Percentiles rank a stretch among this genome's conserved stretches.
Evolutionary conservation across 2,888 invertebrate genomes (phyloP).

Genomic region (Campaea margaritaria): DNA sequence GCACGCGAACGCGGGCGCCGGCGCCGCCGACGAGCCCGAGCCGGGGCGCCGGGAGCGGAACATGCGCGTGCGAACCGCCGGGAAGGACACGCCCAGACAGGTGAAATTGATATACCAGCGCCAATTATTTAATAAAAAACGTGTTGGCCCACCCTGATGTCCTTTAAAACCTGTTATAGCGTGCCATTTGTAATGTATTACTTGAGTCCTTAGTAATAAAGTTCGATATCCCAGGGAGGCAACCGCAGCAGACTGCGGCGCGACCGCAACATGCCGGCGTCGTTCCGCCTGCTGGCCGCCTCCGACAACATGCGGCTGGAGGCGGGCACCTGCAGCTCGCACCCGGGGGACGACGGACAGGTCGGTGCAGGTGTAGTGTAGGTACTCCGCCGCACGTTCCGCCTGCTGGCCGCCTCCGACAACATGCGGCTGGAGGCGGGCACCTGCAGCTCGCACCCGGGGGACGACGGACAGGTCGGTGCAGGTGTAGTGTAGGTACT

Average conservation of each 20-base stretch:
- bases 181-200: too few species aligned
- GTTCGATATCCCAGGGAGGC: slow-evolving; percentile 38
- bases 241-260: slow-evolving; percentile 71
- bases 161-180: too few species aligned
- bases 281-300: slow-evolving; percentile 70
- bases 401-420: too few species aligned
- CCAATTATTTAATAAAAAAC: too few species aligned
- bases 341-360: slow-evolving; percentile 35
- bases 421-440: slow-evolving; percentile 43
- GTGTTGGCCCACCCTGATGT: too few species aligned
- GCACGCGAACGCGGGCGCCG: slow-evolving; percentile 16
- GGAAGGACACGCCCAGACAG: slow-evolving; percentile 53
- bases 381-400: too few species aligned
- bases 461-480: slow-evolving; percentile 29
- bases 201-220: too few species aligned
- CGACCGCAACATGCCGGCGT: slow-evolving; percentile 64
- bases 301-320: slow-evolving; percentile 52
- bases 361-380: too few species aligned
- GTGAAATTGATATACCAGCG: too few species aligned
- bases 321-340: slow-evolving; percentile 43
- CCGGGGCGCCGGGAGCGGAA: slow-evolving; percentile 52
- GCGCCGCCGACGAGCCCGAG: slow-evolving; percentile 18
- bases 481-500: too few species aligned
- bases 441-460: slow-evolving; percentile 44
- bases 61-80: slow-evolving; percentile 57